phyloP scores from a whole-genome alignment of 37 sponge, comb jelly and placozoan species.

The Theonella swinhoei region DNA sequence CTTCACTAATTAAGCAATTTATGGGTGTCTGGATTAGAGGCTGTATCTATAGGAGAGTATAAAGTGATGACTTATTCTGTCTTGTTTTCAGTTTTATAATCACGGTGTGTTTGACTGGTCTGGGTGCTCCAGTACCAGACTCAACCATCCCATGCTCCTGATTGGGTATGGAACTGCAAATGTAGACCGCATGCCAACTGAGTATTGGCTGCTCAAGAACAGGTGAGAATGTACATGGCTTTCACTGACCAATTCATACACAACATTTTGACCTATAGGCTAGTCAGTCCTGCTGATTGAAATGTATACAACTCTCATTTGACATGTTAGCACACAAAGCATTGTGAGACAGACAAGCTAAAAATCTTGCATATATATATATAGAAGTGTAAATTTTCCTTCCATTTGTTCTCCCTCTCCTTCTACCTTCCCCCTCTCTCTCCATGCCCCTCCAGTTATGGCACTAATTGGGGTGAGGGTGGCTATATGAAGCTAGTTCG shows the following conservation, averaged over 20 bases:
- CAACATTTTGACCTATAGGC: no score
- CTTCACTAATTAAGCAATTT: no score
- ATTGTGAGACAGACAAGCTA: no score
- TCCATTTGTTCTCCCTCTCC: no score
- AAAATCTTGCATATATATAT: no score
- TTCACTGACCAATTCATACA: neutral
- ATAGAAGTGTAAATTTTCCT: no score
- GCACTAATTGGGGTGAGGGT: neutral
- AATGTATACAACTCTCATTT: no score
- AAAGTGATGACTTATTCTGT: no score
- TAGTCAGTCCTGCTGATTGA: no score
- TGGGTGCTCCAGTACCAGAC: slow-evolving; percentile 47
- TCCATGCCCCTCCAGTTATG: neutral
- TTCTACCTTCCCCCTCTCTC: neutral
- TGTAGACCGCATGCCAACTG: slow-evolving; percentile 21
- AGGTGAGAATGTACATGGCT: neutral
- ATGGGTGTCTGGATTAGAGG: no score
- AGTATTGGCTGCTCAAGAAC: slow-evolving; percentile 93
- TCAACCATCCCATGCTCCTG: slow-evolving; percentile 37
- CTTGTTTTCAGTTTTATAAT: slow-evolving; percentile 58
- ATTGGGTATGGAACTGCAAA: slow-evolving; percentile 48
- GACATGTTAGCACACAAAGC: no score
- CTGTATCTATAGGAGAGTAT: no score
- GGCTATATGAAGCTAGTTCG: neutral
- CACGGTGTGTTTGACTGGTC: slow-evolving; percentile 51